Conservation (phyloP, 2,797 vertebrate species). For the Antrozous pallidus region DNA sequence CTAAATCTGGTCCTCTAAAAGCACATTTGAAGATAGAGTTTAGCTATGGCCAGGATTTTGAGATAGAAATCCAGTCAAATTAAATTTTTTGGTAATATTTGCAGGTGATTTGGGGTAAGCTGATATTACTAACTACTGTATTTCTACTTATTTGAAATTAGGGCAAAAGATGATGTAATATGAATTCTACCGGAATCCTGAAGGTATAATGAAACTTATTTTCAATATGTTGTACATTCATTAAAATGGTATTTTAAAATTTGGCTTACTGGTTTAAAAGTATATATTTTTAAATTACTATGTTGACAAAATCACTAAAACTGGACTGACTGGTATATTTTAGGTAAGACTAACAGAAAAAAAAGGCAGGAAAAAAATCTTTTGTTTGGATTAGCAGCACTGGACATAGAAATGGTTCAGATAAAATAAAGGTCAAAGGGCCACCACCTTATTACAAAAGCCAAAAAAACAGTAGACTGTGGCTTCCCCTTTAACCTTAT, state of each 20-base stretch:
- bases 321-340: constrained; percentile 64
- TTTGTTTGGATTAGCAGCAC: constrained; percentile 76
- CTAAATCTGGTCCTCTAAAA: neutral
- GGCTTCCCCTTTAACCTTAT: constrained; percentile 76
- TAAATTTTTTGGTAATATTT: neutral
- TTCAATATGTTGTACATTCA: neutral
- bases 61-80: constrained; percentile 7
- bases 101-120: neutral
- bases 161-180: neutral
- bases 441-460: constrained; percentile 62
- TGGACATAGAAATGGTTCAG: constrained; percentile 67
- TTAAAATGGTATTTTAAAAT: neutral
- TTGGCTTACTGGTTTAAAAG: neutral
- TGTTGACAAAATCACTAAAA: constrained; percentile 59
- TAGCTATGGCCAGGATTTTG: neutral
- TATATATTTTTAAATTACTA: neutral
- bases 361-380: constrained; percentile 71
- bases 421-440: constrained; percentile 78
- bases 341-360: constrained; percentile 73
- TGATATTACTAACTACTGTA: neutral
- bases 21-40: neutral
- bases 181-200: neutral
- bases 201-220: neutral
- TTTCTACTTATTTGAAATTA: constrained; percentile 1
- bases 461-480: constrained; percentile 68